A percentile compares a stretch with the other conserved stretches of the same genome.
Conservation (phyloP, 2,797 vertebrate genomes). For the Alosa sapidissima region DNA sequence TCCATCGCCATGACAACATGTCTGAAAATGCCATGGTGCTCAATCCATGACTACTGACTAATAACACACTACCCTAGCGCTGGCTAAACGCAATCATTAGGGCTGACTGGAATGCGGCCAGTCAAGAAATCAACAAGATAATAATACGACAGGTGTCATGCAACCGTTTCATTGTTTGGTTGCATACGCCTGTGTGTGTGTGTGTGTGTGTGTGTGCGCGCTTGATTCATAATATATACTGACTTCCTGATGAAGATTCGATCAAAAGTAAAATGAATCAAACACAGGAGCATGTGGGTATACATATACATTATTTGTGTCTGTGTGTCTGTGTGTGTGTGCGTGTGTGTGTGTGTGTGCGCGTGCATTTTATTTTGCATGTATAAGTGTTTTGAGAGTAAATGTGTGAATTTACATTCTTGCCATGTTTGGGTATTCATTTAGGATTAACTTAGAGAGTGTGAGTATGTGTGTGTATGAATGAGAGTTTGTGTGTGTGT, state of each 20-base stretch:
- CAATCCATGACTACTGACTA: background rate
- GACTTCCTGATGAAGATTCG: background rate
- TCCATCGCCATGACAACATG: too few species aligned
- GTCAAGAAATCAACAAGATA: background rate
- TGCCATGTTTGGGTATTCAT: too few species aligned
- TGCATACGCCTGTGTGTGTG: background rate
- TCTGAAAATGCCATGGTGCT: too few species aligned
- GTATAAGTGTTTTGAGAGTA: background rate
- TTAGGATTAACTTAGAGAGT: too few species aligned
- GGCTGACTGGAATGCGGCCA: background rate
- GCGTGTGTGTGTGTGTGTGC: background rate
- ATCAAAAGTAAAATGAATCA: too few species aligned
- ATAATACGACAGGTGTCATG: background rate
- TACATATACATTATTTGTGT: too few species aligned
- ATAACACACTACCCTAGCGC: background rate
- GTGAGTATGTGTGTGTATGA: conserved; percentile 26
- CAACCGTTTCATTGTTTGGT: background rate
- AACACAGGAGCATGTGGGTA: background rate
- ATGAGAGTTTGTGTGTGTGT: conserved; percentile 20
- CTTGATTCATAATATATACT: background rate
- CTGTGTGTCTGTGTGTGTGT: background rate
- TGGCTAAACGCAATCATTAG: too few species aligned
- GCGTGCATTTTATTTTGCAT: background rate
- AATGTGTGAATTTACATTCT: background rate
- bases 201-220: background rate